Evolutionary conservation across 1,140 invertebrate genomes (phyloP).

Genomic region (Pantala flavescens): DNA sequence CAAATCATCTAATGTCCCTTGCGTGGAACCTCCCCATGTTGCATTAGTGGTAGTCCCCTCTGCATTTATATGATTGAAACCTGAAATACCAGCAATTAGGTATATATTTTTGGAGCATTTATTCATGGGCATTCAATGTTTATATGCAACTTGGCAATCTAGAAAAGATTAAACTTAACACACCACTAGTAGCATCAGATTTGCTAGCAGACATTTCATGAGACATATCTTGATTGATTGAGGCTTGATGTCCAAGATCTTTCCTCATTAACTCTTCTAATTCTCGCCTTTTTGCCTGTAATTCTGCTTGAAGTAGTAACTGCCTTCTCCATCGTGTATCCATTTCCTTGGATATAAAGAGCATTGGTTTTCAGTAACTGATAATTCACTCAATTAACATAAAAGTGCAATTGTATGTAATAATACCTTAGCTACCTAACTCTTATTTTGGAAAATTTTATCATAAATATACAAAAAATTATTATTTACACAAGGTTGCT

Average conservation of each 20-base stretch:
- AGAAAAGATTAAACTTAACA: too few relatives aligned
- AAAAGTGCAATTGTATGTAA: too few relatives aligned
- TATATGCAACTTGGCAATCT: too few relatives aligned
- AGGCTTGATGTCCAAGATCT: constrained; percentile 30
- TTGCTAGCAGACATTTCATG: constrained; percentile 18
- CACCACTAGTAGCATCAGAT: constrained; percentile 14
- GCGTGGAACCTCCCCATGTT: constrained; percentile 20
- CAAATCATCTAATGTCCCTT: constrained; percentile 19
- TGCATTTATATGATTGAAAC: constrained; percentile 14
- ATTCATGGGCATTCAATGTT: too few relatives aligned
- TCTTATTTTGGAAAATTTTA: too few relatives aligned
- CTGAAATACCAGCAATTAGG: not conserved
- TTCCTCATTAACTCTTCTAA: constrained; percentile 34
- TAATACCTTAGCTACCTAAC: too few relatives aligned
- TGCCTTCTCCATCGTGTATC: constrained; percentile 17
- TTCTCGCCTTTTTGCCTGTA: constrained; percentile 31
- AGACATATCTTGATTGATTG: constrained; percentile 29
- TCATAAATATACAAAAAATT: too few relatives aligned
- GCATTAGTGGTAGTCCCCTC: constrained; percentile 18
- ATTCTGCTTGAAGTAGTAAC: constrained; percentile 23
- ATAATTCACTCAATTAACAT: too few relatives aligned
- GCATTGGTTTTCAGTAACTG: too few relatives aligned
- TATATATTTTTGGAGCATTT: too few relatives aligned
- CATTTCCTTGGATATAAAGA: not conserved
- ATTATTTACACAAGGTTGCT: too few relatives aligned